phyloP scores from a whole-genome alignment of 2,113 vertebrate species.

The Pimephales promelas region DNA sequence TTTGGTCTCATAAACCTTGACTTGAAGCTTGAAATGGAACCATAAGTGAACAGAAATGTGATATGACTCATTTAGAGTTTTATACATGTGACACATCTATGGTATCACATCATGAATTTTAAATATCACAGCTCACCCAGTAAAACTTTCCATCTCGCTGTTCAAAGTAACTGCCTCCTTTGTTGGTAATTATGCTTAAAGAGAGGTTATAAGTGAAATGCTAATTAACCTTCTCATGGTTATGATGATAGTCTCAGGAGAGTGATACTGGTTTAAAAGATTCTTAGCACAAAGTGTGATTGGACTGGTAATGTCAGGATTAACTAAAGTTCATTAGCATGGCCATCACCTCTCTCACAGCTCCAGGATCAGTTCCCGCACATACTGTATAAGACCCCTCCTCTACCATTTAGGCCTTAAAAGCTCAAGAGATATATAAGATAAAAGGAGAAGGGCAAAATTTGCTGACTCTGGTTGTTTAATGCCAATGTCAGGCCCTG shows the following conservation, averaged over 20 bases:
- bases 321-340: constrained; percentile 52
- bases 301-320: constrained; percentile 46
- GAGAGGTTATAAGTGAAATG: constrained; percentile 38
- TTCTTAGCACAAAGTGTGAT: constrained; percentile 44
- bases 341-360: constrained; percentile 40
- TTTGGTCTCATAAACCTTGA: neutral
- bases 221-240: constrained; percentile 31
- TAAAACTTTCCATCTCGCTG: neutral
- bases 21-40: neutral
- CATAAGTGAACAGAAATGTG: neutral
- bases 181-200: constrained; percentile 9
- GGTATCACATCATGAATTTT: neutral
- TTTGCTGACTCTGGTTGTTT: constrained; percentile 53
- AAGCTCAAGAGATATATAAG: constrained; percentile 21
- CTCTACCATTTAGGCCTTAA: constrained; percentile 29
- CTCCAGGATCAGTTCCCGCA: constrained; percentile 43
- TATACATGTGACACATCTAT: neutral
- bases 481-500: constrained; percentile 43
- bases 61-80: neutral
- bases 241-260: constrained; percentile 26
- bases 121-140: neutral
- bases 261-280: constrained; percentile 49
- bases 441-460: constrained; percentile 45
- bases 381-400: constrained; percentile 24
- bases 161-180: neutral